phyloP scores from a whole-genome alignment of 2,797 vertebrate genomes.

The Rhynchotus rufescens region DNA sequence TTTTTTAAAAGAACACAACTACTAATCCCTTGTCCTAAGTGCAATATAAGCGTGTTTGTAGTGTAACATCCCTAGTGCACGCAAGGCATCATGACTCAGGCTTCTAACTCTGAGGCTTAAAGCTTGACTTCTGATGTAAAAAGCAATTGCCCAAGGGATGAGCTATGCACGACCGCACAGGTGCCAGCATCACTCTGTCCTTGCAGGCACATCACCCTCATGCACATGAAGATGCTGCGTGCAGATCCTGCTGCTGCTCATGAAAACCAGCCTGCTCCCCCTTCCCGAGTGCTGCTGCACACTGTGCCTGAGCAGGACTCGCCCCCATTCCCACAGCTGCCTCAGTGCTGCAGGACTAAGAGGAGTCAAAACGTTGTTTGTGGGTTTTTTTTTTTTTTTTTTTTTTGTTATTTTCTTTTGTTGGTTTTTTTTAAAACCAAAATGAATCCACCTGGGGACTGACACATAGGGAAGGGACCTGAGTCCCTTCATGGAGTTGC shows the following conservation, averaged over 20 bases:
- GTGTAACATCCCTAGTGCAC: background rate
- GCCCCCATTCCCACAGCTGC: background rate
- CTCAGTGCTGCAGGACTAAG: background rate
- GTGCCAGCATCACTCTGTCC: background rate
- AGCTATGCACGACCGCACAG: accelerated
- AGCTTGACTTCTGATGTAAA: background rate
- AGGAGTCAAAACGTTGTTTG: background rate
- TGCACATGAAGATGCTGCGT: background rate
- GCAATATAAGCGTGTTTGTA: background rate
- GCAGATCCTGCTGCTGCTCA: background rate
- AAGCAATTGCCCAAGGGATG: accelerated
- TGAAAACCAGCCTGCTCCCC: background rate
- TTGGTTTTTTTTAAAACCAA: background rate
- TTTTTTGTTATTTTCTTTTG: too few species aligned
- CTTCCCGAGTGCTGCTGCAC: background rate
- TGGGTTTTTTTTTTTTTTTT: too few species aligned
- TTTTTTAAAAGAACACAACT: too few species aligned
- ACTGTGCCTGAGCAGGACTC: background rate
- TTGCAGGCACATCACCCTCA: accelerated
- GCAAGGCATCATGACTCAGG: background rate
- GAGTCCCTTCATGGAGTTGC: background rate
- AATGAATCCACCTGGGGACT: background rate
- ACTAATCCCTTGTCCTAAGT: background rate
- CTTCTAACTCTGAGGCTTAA: background rate
- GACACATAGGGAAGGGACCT: background rate